Base-by-base conservation (phyloP, 2,797 vertebrate genomes). In the Mormyrops boulengeri region DNA sequence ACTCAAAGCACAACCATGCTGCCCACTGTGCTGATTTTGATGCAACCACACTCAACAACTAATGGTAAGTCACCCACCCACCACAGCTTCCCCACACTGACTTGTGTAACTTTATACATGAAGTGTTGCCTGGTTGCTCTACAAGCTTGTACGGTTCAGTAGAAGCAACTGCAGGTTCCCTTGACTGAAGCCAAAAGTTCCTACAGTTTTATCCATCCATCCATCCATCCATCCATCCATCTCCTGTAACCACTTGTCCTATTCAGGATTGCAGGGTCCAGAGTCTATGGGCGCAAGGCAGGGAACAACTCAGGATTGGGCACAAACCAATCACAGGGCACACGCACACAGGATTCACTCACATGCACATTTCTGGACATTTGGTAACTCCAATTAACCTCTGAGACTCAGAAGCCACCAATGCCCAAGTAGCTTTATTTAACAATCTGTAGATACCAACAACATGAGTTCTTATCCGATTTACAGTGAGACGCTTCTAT, bases 401-500 rank as follows among this genome's bases (percentile, higher is more conserved):
- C 66, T 12, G 12, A 26, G 38, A 66, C 60, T 26, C 82, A 52
- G 82, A 49, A 55, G 34, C 62, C 41, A 52, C 26, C 44, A 38
- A 85, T 22, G 22, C 4, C 14, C 34, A 5, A 62, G 52, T 6
- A 38, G 12, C 60, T 89, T 86, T 69, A 53, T 86, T 89, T 85
- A 30, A 89, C 52, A 85, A 49, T 85, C 53, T 89, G 44, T 80
- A 89, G 44, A 89, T 53, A 89, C 17, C 80, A 49, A 7, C 50
- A 38, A 9, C 55, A 89, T 60, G 34, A 41, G 6, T 30, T 47
- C 17, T 57, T 89, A 34, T 62, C n/a, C 17, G 17, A 19, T 14
- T n/a, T 41, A 60, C 26, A 30, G 47, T 34, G 26, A 55, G 53
- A 87, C 12, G 30, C 50, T 30, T 4, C 85, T 34, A 11, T 2